Conservation (phyloP, 2,113 vertebrate species). For the Jaculus jaculus region DNA sequence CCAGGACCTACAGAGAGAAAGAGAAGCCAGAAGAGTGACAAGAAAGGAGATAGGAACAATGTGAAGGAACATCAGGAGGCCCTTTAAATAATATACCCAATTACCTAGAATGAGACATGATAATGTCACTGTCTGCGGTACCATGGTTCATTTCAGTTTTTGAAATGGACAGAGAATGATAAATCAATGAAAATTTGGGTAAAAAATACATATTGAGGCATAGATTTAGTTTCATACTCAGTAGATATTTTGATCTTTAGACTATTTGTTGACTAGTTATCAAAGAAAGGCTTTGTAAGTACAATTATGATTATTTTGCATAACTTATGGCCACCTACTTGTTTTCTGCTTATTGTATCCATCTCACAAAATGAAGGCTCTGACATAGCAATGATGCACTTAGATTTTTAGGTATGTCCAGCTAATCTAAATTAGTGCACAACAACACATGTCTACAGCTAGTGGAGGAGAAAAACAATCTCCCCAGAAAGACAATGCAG, state of each 20-base stretch:
- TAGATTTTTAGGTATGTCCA: background rate
- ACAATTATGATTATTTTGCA: background rate
- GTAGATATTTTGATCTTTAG: constrained; percentile 24
- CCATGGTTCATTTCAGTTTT: background rate
- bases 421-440: constrained; percentile 13
- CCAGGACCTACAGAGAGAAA: background rate
- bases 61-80: background rate
- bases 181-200: background rate
- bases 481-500: background rate
- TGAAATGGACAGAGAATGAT: background rate
- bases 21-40: background rate
- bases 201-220: background rate
- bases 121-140: background rate
- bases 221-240: background rate
- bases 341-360: constrained; percentile 31
- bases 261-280: constrained; percentile 15
- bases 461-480: background rate
- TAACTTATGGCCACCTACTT: constrained; percentile 20
- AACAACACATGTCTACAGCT: background rate
- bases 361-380: constrained; percentile 37
- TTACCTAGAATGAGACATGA: background rate
- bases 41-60: background rate
- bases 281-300: constrained; percentile 16
- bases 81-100: background rate
- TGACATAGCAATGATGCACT: background rate